Base-by-base conservation (phyloP, 1,140 invertebrate species). In the Zaprionus camerounensis region DNA sequence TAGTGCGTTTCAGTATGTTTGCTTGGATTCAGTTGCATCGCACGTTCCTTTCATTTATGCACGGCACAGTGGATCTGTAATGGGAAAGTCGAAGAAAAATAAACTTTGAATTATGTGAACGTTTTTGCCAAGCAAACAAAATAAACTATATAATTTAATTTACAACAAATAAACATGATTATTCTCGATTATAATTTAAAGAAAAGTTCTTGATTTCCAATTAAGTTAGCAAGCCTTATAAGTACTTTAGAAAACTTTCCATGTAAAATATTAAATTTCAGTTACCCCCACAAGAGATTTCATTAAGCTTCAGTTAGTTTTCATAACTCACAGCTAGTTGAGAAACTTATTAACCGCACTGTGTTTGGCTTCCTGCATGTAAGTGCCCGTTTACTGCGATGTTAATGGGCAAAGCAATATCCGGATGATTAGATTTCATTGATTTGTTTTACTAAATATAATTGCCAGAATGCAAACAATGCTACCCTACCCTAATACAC, bases 11-110 rank as follows among this genome's bases (percentile, higher is more conserved):
- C 84, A 86, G 91, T 78, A 78, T 85, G 84, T 83, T 78, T 91
- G 79, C 91, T 92, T 81, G 81, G 68, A 91, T 91, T 92, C 82
- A 92, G 80, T 92, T 91, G 85, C 92, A 92, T 92, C 84, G 87
- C 91, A 92, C 91, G 84, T 79, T 84, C 74, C 82, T 82, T 80
- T 86, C 83, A 83, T 86, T 72, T 82, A 88, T 80, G 83, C 84
- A 81, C 84, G 88, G 90, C 83, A 87, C 91, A 92, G 84, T 84
- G 64, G 44, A 62, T 81, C 71, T 36, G 69, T 84, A 90, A 80
- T 13, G 20, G 3, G 51, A 6, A 12, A 72, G 46, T 65, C 57
- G 28, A 13, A 31, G 1, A n/a, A 56, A 49, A 74, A 28, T 20
- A 72, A 72, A 69, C 36, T 53, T 58, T 46, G 68, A 58, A 63